Percentiles rank a stretch among this genome's conserved stretches.
Evolutionary conservation across 2,113 vertebrate genomes (phyloP).

Genomic region (Carollia perspicillata): DNA sequence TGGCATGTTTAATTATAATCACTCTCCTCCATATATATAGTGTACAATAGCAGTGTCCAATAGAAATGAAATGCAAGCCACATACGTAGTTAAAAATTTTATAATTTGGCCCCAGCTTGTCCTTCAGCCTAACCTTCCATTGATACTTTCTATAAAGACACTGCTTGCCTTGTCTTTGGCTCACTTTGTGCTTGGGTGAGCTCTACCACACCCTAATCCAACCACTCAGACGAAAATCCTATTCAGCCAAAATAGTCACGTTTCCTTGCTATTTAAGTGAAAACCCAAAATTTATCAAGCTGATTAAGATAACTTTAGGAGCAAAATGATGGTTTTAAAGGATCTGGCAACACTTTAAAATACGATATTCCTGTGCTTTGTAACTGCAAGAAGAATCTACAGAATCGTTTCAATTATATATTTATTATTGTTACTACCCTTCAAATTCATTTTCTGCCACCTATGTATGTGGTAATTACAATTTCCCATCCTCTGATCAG

Average conservation of each 20-base stretch:
- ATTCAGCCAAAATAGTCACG: background rate
- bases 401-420: background rate
- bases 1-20: conserved; percentile 4
- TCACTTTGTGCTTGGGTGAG: background rate
- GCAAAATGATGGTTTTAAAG: background rate
- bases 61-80: background rate
- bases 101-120: background rate
- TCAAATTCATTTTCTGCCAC: conserved; percentile 24
- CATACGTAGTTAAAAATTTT: background rate
- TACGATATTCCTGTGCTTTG: background rate
- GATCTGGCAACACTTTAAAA: background rate
- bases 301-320: background rate
- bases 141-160: background rate
- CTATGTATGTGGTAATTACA: background rate
- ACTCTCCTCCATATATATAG: background rate
- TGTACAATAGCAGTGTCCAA: background rate
- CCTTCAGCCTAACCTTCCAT: background rate
- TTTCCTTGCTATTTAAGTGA: background rate
- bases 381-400: background rate
- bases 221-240: background rate
- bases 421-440: background rate
- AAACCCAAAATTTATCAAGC: background rate
- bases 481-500: background rate
- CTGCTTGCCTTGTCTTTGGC: background rate
- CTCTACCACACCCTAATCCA: background rate